Evolutionary conservation across 2,113 vertebrate species (phyloP), one percentile per base, ranked within the genome.

Genomic region (Nicator chloris): DNA sequence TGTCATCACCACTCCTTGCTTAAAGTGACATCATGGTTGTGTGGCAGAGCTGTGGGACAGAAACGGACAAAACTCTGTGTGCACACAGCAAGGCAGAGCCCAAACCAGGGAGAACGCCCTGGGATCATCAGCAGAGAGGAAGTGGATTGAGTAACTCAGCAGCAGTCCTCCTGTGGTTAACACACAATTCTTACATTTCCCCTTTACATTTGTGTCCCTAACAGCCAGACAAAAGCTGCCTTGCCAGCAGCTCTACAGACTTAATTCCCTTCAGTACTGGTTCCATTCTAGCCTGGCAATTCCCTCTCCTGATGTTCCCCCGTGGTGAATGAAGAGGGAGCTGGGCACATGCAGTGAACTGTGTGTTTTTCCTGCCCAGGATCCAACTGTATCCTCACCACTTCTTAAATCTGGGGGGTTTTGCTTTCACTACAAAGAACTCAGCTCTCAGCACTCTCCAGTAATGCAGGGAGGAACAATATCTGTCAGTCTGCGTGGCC

Each of bases 1-100:
- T 7, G 31, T 2, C 0, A 0, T 47, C 30, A 2, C 5, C 1
- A 39, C 35, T 26, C 63, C 56, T 26, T 37, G 9, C 39, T 66
- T 50, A 20, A 40, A 66, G 51, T 11, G 42, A 5, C 16, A 11
- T 19, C 19, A 1, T 3, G 24, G 23, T 5, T 39, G 17, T 26
- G 3, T 11, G 39, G 50, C 30, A 47, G 64, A 61, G 68, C 40
- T 24, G 61, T 12, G 51, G 42, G 35, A 8, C 12, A 16, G 82
- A 47, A 79, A 19, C 2, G 2, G 22, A 6, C 1, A 3, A 1
- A 7, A 1, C 9, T 3, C 39, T 30, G 37, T 30, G 82, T 14
- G 70, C 63, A 33, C 35, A 5, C 49, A 44, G 53, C 59, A 33
- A 16, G 23, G 68, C 66, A 54, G 80, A 40, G 30, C 31, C 49